Evolutionary conservation across 2,888 invertebrate species (phyloP).

Genomic region (Macaria liturata): DNA sequence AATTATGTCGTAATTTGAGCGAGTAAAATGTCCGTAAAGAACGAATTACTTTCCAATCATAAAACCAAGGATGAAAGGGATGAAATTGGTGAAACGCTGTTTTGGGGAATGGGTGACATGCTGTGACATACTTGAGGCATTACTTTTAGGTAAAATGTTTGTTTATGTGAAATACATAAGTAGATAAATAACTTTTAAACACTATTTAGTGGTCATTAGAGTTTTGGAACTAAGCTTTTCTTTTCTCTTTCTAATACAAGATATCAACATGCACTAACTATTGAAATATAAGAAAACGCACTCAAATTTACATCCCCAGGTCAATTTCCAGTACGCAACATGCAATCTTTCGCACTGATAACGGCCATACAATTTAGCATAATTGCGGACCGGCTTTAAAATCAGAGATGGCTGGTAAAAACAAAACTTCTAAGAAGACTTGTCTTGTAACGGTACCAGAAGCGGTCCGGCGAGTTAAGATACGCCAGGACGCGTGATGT

Average conservation of each 20-base stretch:
- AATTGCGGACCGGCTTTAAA: slow-evolving; percentile 48
- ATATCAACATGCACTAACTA: too few species aligned
- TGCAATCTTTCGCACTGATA: slow-evolving; percentile 35
- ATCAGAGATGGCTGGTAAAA: slow-evolving; percentile 44
- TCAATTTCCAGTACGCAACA: slow-evolving; percentile 22
- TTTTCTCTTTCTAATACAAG: too few species aligned
- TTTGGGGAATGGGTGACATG: too few species aligned
- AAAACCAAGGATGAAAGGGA: slow-evolving; percentile 12
- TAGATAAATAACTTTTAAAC: too few species aligned
- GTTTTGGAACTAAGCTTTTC: too few species aligned
- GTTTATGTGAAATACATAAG: too few species aligned
- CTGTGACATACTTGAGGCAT: too few species aligned
- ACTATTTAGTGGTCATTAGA: too few species aligned
- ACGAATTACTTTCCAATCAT: slow-evolving; percentile 12
- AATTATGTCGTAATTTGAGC: slow-evolving; percentile 43
- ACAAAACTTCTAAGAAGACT: slow-evolving; percentile 60
- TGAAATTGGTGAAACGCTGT: too few species aligned
- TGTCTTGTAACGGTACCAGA: slow-evolving; percentile 34
- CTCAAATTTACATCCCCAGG: slow-evolving; percentile 9
- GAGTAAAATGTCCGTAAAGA: slow-evolving; percentile 10
- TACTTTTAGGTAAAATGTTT: too few species aligned
- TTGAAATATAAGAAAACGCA: not conserved
- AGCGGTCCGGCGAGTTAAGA: slow-evolving; percentile 17
- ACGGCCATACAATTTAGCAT: slow-evolving; percentile 44
- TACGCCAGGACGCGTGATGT: slow-evolving; percentile 43